Conservation (phyloP, 2,797 vertebrate genomes). For the Selene dorsalis region DNA sequence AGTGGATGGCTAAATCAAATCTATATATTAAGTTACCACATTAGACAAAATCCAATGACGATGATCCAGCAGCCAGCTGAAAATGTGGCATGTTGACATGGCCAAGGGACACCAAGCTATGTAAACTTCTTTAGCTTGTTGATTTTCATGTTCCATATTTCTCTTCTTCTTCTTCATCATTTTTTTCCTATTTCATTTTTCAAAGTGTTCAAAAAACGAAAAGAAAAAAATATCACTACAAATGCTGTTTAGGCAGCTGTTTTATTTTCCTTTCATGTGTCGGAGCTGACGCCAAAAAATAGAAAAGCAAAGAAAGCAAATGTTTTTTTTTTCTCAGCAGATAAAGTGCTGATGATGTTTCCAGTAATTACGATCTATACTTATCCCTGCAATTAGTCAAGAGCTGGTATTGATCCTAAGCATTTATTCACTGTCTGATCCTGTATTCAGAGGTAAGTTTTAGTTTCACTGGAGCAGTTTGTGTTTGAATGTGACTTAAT, state of each 20-base stretch:
- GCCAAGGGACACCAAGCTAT: neutral
- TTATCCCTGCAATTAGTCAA: slow-evolving; percentile 21
- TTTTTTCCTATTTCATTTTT: slow-evolving; percentile 2
- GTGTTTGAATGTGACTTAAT: slow-evolving; percentile 2
- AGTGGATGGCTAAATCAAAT: slow-evolving; percentile 62
- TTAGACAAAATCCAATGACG: slow-evolving; percentile 69
- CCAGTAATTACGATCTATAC: slow-evolving; percentile 18
- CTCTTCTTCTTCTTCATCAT: too few relatives aligned
- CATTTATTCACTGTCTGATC: neutral
- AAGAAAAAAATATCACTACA: neutral
- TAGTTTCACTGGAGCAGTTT: neutral
- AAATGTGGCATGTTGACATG: slow-evolving; percentile 22
- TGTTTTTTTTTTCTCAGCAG: neutral
- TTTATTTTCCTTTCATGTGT: neutral
- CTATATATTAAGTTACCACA: slow-evolving; percentile 68
- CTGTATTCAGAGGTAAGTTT: neutral
- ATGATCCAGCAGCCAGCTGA: slow-evolving; percentile 37
- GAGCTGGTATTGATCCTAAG: neutral
- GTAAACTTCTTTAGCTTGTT: neutral
- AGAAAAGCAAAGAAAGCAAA: neutral
- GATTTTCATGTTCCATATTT: slow-evolving; percentile 20
- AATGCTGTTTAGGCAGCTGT: neutral
- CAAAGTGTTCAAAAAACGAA: too few relatives aligned
- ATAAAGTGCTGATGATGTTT: neutral
- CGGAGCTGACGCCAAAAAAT: neutral